These are phyloP conservation scores for Drosophila mercatorum DNA, from an alignment of 2,888 invertebrate species.

Conservation along the genomic window DNA sequence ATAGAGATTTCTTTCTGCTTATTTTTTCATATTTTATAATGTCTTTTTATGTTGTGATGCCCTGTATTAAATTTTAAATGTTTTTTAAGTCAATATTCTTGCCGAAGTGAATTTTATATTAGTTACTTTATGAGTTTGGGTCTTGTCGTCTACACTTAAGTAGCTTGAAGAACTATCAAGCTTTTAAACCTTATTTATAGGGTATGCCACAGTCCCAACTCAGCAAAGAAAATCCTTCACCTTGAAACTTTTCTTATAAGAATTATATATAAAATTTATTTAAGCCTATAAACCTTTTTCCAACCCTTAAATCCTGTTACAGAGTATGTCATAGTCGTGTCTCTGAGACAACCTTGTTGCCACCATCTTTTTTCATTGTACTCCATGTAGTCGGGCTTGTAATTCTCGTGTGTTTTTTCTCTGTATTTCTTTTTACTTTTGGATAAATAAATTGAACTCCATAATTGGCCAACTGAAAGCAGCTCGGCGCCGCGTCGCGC, in stretches of 20 bases:
- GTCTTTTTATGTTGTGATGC: neutral
- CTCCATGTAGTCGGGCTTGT: slow-evolving; percentile 40
- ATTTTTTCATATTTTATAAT: neutral
- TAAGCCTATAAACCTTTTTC: neutral
- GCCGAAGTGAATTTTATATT: neutral
- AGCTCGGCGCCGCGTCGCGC: slow-evolving; percentile 7
- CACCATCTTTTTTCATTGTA: slow-evolving; percentile 11
- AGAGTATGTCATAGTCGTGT: slow-evolving; percentile 9
- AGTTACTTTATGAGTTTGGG: neutral
- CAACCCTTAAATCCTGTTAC: neutral
- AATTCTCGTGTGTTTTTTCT: slow-evolving; percentile 25
- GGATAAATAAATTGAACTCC: slow-evolving; percentile 70
- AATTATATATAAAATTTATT: neutral
- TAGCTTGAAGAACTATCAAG: neutral
- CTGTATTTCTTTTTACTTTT: slow-evolving; percentile 42
- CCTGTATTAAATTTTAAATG: neutral
- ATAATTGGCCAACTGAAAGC: slow-evolving; percentile 77
- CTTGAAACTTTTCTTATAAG: too few species aligned
- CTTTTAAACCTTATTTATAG: too few species aligned
- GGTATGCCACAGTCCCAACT: too few species aligned
- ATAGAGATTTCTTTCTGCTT: neutral
- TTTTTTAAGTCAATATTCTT: neutral
- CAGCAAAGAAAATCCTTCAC: too few species aligned
- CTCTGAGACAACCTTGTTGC: rapidly evolving
- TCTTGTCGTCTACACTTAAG: too few species aligned